Evolutionary conservation across 2,888 invertebrate species (phyloP).

Genomic region (Camponotus fellah): DNA sequence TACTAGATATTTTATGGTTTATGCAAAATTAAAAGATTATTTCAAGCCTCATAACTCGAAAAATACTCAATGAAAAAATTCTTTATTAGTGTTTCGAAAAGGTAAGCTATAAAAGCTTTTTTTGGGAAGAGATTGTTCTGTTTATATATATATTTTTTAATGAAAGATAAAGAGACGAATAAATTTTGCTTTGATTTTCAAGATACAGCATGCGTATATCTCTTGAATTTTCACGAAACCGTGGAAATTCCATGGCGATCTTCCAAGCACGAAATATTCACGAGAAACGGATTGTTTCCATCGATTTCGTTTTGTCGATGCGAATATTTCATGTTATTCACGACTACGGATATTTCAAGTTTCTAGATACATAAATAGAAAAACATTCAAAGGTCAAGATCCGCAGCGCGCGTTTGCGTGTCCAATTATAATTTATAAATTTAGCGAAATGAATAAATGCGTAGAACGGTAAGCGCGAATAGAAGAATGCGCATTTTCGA

Average conservation of each 20-base stretch:
- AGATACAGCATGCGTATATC: neutral
- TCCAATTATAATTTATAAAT: neutral
- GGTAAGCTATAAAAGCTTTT: too few species aligned
- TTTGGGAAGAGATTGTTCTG: too few species aligned
- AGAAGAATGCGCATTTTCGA: neutral
- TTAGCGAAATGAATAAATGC: neutral
- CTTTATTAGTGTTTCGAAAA: too few species aligned
- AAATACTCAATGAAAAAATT: too few species aligned
- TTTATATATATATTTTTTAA: too few species aligned
- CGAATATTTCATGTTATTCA: neutral
- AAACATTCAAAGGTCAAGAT: slow-evolving; percentile 35
- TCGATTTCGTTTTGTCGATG: slow-evolving; percentile 15
- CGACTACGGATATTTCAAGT: neutral
- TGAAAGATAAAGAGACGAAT: too few species aligned
- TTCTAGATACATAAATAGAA: slow-evolving; percentile 34
- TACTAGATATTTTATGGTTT: too few species aligned
- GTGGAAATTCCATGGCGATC: slow-evolving; percentile 26
- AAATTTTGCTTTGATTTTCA: too few species aligned
- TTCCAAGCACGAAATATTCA: slow-evolving; percentile 38
- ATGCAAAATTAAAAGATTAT: too few species aligned
- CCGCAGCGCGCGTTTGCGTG: neutral
- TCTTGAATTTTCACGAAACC: neutral
- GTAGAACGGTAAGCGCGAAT: neutral
- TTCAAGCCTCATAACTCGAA: too few species aligned
- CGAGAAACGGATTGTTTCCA: slow-evolving; percentile 2